Evolutionary conservation across 2,113 vertebrate genomes (phyloP), one percentile per base, ranked within the genome.

Genomic region (Coptodon bakossiorum): DNA sequence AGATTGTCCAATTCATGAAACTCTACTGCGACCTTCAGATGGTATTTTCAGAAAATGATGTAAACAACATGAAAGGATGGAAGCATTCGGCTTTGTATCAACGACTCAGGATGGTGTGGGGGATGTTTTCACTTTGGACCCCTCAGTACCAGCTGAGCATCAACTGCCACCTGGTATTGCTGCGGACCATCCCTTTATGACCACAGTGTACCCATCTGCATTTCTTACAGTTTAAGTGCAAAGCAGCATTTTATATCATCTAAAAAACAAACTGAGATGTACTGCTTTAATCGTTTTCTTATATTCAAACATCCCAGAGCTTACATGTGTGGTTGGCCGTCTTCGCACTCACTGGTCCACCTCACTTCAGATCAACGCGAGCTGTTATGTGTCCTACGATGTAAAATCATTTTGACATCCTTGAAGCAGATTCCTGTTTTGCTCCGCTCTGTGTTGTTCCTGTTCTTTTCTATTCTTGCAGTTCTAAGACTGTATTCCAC

Each of bases 141-240:
- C 34, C 66, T 71, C 5, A 4, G 27, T 17, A 57, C 54, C 24
- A 36, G 22, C 1, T 71, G n/a, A 71, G 38, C n/a, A 27, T 1
- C 34, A 68, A 13, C 34, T 13, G 19, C 11, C 34, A 2, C 34
- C 63, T 12, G 31, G 61, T 36, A 36, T 13, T 68, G 61, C 61
- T 22, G 63, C 4, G 6, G 34, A 2, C 31, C 61, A 1, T 66
- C 61, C 59, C 54, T 57, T 5, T 27, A 1, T 22, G 34, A 22
- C 63, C 34, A 22, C 63, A 22, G 6, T 13, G 63, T 22, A 66
- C 31, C 53, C 61, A 38, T 68, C 61, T 68, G 61, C 61, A 38
- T 38, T 66, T 66, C 61, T 38, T 66, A 66, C 61, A 66, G 31
- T 66, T 66, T 66, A n/a, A 66, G 31, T 36, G 31, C 31, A 66